Conservation (phyloP, 2,888 invertebrate genomes). For the Capitulum mitella region DNA sequence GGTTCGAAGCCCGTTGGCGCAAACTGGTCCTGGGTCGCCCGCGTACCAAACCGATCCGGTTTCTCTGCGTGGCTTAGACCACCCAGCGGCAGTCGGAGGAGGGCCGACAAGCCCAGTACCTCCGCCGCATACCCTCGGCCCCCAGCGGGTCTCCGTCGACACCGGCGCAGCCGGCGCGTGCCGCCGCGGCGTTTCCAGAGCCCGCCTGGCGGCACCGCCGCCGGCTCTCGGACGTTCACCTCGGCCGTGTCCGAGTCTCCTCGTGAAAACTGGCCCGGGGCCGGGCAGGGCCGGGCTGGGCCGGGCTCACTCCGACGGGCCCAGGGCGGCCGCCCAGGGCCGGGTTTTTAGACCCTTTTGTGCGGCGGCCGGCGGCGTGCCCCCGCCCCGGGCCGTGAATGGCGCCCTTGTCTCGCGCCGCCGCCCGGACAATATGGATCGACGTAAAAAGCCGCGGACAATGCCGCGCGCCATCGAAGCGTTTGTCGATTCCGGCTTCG, state of each 20-base stretch:
- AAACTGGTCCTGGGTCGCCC: too few species aligned
- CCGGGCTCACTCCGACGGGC: too few species aligned
- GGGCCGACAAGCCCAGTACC: too few species aligned
- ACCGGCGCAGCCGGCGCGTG: neutral
- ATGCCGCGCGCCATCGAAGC: neutral
- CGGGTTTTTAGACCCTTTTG: conserved; percentile 1
- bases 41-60: too few species aligned
- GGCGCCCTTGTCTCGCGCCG: neutral
- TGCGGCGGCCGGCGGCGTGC: neutral
- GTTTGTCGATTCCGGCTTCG: neutral
- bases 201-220: neutral
- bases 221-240: neutral
- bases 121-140: neutral
- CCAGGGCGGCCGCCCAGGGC: too few species aligned
- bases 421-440: neutral
- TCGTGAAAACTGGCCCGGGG: too few species aligned
- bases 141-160: neutral
- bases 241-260: neutral
- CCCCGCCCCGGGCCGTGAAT: neutral
- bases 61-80: too few species aligned
- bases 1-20: too few species aligned
- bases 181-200: neutral
- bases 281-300: too few species aligned
- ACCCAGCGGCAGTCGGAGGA: too few species aligned
- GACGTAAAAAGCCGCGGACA: neutral